phyloP scores from a whole-genome alignment of 2,888 invertebrate genomes.

The Platerodrilus igneus region DNA sequence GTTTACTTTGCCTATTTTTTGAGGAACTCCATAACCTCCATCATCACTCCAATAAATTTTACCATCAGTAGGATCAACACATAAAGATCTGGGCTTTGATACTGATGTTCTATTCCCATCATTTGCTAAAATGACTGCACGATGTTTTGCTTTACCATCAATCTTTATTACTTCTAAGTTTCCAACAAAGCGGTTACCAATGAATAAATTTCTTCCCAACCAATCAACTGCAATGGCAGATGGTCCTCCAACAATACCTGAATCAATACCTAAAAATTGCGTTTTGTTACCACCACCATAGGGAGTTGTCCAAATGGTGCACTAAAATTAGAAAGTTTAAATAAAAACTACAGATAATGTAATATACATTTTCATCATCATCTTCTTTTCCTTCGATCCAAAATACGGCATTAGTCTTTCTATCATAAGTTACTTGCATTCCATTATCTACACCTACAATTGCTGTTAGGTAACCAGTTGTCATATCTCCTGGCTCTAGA shows the following conservation, averaged over 20 bases:
- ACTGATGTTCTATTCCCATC: conserved; percentile 83
- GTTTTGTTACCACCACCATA: conserved; percentile 81
- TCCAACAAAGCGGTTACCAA: conserved; percentile 84
- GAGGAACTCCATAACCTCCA: conserved; percentile 83
- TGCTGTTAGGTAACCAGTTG: conserved; percentile 76
- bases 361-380: conserved; percentile 60
- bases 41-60: conserved; percentile 95
- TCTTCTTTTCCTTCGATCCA: conserved; percentile 81
- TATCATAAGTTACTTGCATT: conserved; percentile 87
- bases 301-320: conserved; percentile 79
- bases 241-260: conserved; percentile 87
- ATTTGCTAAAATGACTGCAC: conserved; percentile 83
- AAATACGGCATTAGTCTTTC: conserved; percentile 75
- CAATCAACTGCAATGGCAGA: conserved; percentile 93
- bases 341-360: conserved; percentile 1
- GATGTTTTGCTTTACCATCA: conserved; percentile 77
- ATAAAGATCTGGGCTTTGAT: conserved; percentile 80
- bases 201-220: conserved; percentile 91
- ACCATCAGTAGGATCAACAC: conserved; percentile 90
- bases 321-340: conserved; percentile 48
- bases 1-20: conserved; percentile 84
- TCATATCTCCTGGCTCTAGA: conserved; percentile 68
- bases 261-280: conserved; percentile 73
- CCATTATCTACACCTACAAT: conserved; percentile 86
- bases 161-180: conserved; percentile 86